Conservation (phyloP, 1,140 invertebrate genomes). For the Lethocerus indicus region DNA sequence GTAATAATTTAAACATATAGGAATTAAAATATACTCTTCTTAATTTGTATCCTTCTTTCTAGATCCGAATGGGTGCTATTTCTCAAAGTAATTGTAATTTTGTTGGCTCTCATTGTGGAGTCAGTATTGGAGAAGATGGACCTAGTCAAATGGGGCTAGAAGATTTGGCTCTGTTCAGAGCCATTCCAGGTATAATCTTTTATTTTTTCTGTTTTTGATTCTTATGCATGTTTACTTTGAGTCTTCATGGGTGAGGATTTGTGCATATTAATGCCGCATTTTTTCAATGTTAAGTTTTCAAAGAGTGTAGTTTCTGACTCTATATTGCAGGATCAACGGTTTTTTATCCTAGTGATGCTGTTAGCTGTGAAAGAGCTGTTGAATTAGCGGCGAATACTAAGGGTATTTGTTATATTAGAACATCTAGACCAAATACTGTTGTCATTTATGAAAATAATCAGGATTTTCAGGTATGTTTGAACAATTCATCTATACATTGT, state of each 20-base stretch:
- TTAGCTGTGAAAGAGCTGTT: conserved; percentile 79
- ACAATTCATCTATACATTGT: background rate
- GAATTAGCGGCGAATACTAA: conserved; percentile 92
- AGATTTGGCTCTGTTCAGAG: conserved; percentile 90
- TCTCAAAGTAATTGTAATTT: conserved; percentile 97
- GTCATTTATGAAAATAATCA: conserved; percentile 83
- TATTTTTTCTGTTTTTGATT: background rate
- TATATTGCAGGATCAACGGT: conserved; percentile 50
- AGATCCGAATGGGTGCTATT: conserved; percentile 97
- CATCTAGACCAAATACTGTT: conserved; percentile 76
- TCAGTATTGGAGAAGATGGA: conserved; percentile 93
- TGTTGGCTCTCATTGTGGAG: conserved; percentile 85
- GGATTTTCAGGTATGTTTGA: conserved; percentile 44
- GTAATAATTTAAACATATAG: background rate
- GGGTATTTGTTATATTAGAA: conserved; percentile 92
- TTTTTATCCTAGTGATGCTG: conserved; percentile 95
- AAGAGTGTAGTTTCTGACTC: background rate
- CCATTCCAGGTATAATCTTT: conserved; percentile 46
- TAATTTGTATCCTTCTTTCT: background rate
- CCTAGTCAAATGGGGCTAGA: conserved; percentile 99
- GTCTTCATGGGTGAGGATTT: background rate
- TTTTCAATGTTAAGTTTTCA: background rate
- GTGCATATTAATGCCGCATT: background rate
- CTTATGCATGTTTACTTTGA: background rate
- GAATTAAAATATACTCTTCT: background rate